A percentile compares a stretch with the other conserved stretches of the same genome.
Evolutionary conservation across 1,140 invertebrate species (phyloP).

Genomic region (Uloborus diversus): DNA sequence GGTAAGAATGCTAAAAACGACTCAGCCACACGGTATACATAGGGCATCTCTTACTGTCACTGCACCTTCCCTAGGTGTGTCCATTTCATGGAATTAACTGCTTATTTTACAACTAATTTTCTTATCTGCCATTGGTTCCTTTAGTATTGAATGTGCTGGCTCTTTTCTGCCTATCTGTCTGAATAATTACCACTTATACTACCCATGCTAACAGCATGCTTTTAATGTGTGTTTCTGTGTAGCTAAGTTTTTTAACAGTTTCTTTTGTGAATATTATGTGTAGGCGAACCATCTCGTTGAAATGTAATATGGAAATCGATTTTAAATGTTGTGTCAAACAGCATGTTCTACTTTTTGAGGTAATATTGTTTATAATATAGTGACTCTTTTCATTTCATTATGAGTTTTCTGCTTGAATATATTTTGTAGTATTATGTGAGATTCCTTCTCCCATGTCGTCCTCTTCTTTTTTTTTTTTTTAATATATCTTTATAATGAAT

Average conservation of each 20-base stretch:
- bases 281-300: conserved; percentile 25
- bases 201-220: neutral
- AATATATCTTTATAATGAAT: too few relatives aligned
- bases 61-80: conserved; percentile 54
- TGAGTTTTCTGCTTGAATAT: too few relatives aligned
- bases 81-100: conserved; percentile 51
- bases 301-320: neutral
- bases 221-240: neutral
- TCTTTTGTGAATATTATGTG: conserved; percentile 45
- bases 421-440: too few relatives aligned
- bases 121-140: neutral
- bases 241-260: neutral
- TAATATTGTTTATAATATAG: neutral
- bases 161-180: neutral
- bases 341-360: neutral
- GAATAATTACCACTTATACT: neutral
- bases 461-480: too few relatives aligned
- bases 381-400: too few relatives aligned
- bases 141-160: neutral
- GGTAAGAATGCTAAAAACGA: conserved; percentile 57
- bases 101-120: conserved; percentile 39
- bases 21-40: conserved; percentile 53
- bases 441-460: too few relatives aligned
- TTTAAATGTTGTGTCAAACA: neutral
- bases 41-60: conserved; percentile 50